phyloP scores from a whole-genome alignment of 2,113 vertebrate genomes.

The Gracilinanus agilis region DNA sequence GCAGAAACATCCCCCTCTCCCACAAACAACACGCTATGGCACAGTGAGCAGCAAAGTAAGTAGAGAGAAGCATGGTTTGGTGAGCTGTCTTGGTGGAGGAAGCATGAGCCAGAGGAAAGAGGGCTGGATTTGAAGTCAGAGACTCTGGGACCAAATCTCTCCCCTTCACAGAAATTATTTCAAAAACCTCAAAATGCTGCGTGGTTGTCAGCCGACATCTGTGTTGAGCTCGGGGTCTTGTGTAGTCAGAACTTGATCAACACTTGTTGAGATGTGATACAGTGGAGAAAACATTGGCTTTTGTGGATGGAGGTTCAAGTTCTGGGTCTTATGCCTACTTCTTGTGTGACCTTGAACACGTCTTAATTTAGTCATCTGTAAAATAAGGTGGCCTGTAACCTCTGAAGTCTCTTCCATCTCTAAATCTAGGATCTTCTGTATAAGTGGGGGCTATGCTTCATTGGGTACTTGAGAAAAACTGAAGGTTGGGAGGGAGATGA shows the following conservation, averaged over 20 bases:
- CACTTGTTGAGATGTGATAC: background rate
- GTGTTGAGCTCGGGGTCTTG: background rate
- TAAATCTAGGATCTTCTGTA: background rate
- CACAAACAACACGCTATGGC: conserved; percentile 57
- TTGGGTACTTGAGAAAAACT: background rate
- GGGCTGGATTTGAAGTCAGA: background rate
- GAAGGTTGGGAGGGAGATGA: background rate
- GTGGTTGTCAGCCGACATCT: background rate
- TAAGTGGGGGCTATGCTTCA: background rate
- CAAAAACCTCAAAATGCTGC: background rate
- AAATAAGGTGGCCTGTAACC: too few relatives aligned
- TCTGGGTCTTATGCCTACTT: background rate
- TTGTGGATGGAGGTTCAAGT: background rate
- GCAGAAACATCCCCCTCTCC: background rate
- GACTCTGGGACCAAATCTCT: background rate
- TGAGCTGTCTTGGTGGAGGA: conserved; percentile 33
- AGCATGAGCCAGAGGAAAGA: too few relatives aligned
- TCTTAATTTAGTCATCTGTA: background rate
- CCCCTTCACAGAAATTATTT: background rate
- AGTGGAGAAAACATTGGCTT: background rate
- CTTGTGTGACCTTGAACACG: background rate
- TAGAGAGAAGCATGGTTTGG: conserved; percentile 39
- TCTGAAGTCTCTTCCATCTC: background rate
- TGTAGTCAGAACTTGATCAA: background rate
- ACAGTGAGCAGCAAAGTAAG: conserved; percentile 31